These are phyloP conservation scores for Stegodyphus mimosarum DNA, from an alignment of 1,140 invertebrate species.

Conservation along the genomic window DNA sequence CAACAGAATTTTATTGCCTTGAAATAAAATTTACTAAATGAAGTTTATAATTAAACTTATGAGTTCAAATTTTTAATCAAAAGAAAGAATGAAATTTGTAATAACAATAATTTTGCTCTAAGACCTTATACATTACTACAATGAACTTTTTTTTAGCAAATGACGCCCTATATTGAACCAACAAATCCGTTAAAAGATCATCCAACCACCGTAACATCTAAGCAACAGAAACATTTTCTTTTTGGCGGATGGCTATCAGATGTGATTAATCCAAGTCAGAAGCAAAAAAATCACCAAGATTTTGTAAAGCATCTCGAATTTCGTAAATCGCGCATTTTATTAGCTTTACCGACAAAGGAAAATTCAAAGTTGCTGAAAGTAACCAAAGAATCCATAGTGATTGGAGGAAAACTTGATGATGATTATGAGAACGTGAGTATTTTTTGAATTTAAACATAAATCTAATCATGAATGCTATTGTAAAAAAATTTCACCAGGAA, in stretches of 20 bases:
- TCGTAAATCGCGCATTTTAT: neutral
- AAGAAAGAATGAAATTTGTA: too few relatives aligned
- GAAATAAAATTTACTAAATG: too few relatives aligned
- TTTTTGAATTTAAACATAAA: neutral
- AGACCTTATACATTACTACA: too few relatives aligned
- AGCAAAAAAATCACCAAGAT: neutral
- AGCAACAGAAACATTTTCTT: neutral
- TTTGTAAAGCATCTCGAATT: neutral
- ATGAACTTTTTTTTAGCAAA: neutral
- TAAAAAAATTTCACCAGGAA: too few relatives aligned
- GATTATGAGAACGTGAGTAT: conserved; percentile 25
- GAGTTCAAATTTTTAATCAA: too few relatives aligned
- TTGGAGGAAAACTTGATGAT: conserved; percentile 8
- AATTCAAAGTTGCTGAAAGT: neutral
- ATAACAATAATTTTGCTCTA: too few relatives aligned
- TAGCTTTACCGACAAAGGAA: neutral
- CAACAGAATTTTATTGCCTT: too few relatives aligned
- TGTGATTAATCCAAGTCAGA: neutral
- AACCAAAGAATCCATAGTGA: neutral
- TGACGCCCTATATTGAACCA: neutral
- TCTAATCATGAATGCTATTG: too few relatives aligned
- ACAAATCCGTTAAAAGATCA: neutral
- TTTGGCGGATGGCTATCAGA: conserved; percentile 39
- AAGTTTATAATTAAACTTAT: too few relatives aligned
- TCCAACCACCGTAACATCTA: neutral